Percentiles rank a stretch among this genome's conserved stretches.
Conservation (phyloP, 2,113 vertebrate species). For the Onychorhynchus coronatus region DNA sequence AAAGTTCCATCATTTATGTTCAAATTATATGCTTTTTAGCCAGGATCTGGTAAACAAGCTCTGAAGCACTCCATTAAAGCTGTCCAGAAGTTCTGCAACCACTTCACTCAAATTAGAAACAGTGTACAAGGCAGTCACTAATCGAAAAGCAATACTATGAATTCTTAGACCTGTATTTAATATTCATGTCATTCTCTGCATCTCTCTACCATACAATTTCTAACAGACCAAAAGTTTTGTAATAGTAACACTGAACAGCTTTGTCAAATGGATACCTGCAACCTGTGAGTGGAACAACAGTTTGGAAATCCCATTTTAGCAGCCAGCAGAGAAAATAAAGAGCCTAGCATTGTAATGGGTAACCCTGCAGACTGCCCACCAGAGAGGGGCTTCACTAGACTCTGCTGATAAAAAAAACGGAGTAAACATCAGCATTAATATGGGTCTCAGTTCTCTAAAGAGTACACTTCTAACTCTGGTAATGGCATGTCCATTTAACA, state of each 20-base stretch:
- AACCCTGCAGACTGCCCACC: neutral
- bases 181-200: neutral
- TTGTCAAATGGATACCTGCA: neutral
- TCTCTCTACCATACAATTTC: neutral
- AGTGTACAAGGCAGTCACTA: neutral
- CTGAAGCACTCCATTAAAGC: constrained; percentile 16
- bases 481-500: neutral
- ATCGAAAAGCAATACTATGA: neutral
- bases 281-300: neutral
- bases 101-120: neutral
- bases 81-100: neutral
- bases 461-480: neutral
- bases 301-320: neutral
- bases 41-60: constrained; percentile 3
- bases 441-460: neutral
- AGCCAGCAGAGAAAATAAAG: neutral
- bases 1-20: neutral
- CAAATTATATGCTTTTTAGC: constrained; percentile 1
- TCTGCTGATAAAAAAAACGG: neutral
- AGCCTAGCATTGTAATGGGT: neutral
- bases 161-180: neutral
- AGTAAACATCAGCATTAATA: neutral
- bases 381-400: neutral
- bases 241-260: neutral
- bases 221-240: neutral